phyloP scores from a whole-genome alignment of 2,113 vertebrate species.

The Enhydra lutris region DNA sequence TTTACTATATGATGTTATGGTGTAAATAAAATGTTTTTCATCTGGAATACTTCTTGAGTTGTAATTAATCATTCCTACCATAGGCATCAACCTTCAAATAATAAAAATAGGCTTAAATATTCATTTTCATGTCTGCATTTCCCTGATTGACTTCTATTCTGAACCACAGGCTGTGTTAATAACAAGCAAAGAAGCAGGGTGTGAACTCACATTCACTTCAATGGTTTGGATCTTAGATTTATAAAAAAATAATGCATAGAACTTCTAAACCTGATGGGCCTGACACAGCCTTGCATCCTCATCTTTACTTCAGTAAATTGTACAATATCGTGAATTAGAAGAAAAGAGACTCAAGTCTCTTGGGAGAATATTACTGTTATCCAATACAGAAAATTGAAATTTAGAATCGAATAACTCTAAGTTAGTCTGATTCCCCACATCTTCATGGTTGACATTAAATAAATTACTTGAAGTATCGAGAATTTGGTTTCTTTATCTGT shows the following conservation, averaged over 20 bases:
- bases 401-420: not conserved
- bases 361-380: not conserved
- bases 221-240: not conserved
- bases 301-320: not conserved
- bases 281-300: not conserved
- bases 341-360: not conserved
- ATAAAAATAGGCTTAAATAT: not conserved
- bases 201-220: not conserved
- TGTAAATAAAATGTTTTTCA: not conserved
- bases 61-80: slow-evolving; percentile 9
- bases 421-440: not conserved
- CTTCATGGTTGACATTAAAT: not conserved
- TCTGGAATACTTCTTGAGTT: not conserved
- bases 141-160: slow-evolving; percentile 10
- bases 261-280: not conserved
- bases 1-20: not conserved
- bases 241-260: not conserved
- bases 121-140: not conserved
- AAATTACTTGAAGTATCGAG: not conserved
- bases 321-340: not conserved
- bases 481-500: not conserved
- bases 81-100: not conserved
- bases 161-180: not conserved
- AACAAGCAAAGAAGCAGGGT: not conserved
- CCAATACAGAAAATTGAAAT: not conserved